phyloP scores from a whole-genome alignment of 2,113 vertebrate species.

The Eidolon helvum region DNA sequence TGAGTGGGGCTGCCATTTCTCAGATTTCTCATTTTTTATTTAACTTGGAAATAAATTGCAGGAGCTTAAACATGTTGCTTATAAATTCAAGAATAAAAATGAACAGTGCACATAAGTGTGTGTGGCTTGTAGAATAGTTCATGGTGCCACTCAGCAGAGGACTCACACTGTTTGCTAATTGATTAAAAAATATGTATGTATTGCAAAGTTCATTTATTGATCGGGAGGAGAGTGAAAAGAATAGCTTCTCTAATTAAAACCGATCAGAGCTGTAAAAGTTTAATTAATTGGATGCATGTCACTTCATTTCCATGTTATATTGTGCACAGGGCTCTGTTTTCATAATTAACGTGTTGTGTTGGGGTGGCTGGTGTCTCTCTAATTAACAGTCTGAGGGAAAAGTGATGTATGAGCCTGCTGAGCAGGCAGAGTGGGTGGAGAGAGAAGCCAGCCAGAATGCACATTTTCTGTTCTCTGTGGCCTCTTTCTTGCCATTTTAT shows the following conservation, averaged over 20 bases:
- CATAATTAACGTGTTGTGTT: slow-evolving; percentile 70
- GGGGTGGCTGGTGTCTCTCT: slow-evolving; percentile 73
- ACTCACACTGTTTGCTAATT: slow-evolving; percentile 47
- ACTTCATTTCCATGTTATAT: slow-evolving; percentile 76
- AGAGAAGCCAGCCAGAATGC: slow-evolving; percentile 50
- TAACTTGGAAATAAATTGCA: background rate
- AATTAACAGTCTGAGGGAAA: slow-evolving; percentile 79
- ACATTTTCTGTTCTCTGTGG: slow-evolving; percentile 64
- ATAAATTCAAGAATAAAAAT: slow-evolving; percentile 15
- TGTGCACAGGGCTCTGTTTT: slow-evolving; percentile 71
- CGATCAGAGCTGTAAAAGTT: slow-evolving; percentile 72
- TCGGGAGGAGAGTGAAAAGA: slow-evolving; percentile 58
- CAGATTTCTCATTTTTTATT: background rate
- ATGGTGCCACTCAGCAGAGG: background rate
- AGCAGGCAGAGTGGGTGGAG: slow-evolving; percentile 59
- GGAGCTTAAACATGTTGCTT: background rate
- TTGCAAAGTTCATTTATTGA: slow-evolving; percentile 74
- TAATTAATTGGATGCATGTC: slow-evolving; percentile 79
- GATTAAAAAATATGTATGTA: slow-evolving; percentile 72
- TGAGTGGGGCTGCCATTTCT: background rate
- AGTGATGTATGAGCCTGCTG: slow-evolving; percentile 65
- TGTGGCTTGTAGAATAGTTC: background rate
- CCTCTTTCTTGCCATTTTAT: slow-evolving; percentile 65
- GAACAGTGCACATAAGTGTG: background rate
- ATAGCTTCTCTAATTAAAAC: slow-evolving; percentile 77